Percentiles rank a stretch among this genome's conserved stretches.
Evolutionary conservation across 2,888 invertebrate genomes (phyloP).

Genomic region (Ptilodon capucinus): DNA sequence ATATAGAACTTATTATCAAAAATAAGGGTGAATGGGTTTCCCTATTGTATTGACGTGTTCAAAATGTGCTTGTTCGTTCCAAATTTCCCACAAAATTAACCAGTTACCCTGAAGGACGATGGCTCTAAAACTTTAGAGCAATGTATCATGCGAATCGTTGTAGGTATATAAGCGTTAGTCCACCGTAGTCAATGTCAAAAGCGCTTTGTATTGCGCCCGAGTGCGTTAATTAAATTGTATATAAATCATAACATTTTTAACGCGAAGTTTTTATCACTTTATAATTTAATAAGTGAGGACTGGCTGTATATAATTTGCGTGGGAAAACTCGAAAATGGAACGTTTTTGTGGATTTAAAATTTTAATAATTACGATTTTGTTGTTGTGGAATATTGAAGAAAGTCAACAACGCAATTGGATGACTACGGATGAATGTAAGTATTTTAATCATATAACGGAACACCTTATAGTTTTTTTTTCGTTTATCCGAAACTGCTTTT

Average conservation of each 20-base stretch:
- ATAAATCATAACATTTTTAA: not conserved
- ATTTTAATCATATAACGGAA: not conserved
- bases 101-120: constrained; percentile 19
- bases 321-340: constrained; percentile 26
- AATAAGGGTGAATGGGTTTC: constrained; percentile 13
- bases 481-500: too few species aligned
- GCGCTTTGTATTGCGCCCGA: constrained; percentile 23
- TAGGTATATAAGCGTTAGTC: constrained; percentile 37
- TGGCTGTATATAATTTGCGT: not conserved
- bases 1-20: not conserved
- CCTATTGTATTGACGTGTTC: constrained; percentile 12
- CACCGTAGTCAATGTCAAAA: constrained; percentile 34
- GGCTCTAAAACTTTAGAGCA: constrained; percentile 1
- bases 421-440: constrained; percentile 70
- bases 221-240: constrained; percentile 11
- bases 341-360: not conserved
- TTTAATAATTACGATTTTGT: constrained; percentile 20
- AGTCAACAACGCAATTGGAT: constrained; percentile 36
- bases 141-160: constrained; percentile 21
- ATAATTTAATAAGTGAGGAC: not conserved
- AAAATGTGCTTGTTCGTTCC: constrained; percentile 3
- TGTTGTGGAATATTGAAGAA: constrained; percentile 22
- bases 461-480: too few species aligned
- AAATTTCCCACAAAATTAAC: not conserved
- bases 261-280: not conserved